Evolutionary conservation across 35 echinoderm and acorn worm genomes (phyloP), one percentile per base, ranked within the genome.

Genomic region (Apostichopus parvimensis): DNA sequence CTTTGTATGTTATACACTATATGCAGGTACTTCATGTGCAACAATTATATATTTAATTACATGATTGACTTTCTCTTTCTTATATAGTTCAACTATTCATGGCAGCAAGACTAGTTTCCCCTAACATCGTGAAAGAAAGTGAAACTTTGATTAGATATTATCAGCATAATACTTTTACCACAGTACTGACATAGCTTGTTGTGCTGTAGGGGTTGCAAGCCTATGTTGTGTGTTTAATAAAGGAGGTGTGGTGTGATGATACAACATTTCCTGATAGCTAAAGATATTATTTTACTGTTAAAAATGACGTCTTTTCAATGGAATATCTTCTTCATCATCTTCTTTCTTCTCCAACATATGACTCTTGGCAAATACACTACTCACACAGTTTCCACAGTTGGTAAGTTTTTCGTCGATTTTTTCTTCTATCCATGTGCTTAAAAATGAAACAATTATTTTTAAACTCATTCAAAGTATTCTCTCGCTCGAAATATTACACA

Each of bases 41-140:
- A 72, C 68, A 72, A 72, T 72, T 72, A 72, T 72, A 72, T 72
- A 72, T 72, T 72, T 72, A 72, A 72, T 72, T 72, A 72, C 68
- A 72, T 72, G 68, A 72, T 72, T 72, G 68, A 72, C 68, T 72
- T 72, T 72, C 68, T 72, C 68, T 72, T 72, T 72, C 68, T 72
- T 1, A 2, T 72, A 72, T 72, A 72, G 28, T 34, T 34, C 28
- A 1, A 34, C 1, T 34, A 34, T 34, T 34, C 28, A 34, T 34
- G 28, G 28, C 28, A 34, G 28, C 28, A 34, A 34, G 28, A 34
- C 28, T 34, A 34, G 28, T 34, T 34, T 34, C 28, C 28, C 28
- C 1, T 34, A 0, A 34, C 28, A 34, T 34, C 28, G 17, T 13
- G 64, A 68, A 68, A 68, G 64, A 68, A 68, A 68, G 64, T 68